phyloP scores from a whole-genome alignment of 1,140 invertebrate genomes.

The Euborellia annulipes region DNA sequence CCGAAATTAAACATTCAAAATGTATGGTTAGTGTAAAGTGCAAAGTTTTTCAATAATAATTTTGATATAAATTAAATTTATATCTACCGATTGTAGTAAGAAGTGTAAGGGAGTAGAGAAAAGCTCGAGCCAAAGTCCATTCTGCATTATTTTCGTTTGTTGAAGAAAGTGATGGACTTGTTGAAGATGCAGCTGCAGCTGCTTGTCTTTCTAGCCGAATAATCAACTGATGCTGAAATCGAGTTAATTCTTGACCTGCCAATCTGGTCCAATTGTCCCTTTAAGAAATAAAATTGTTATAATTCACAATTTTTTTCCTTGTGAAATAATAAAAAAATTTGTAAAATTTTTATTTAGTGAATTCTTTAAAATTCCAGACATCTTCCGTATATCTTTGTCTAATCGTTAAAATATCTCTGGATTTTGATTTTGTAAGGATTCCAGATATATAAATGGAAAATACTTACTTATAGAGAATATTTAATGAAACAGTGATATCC shows the following conservation, averaged over 20 bases:
- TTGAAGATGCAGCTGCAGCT: background rate
- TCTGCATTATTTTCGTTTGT: conserved; percentile 37
- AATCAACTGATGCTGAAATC: conserved; percentile 75
- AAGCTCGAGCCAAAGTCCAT: conserved; percentile 87
- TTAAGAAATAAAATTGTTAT: too few relatives aligned
- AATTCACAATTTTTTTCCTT: too few relatives aligned
- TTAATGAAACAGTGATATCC: conserved; percentile 85
- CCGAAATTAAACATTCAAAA: too few relatives aligned
- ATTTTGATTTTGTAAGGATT: too few relatives aligned
- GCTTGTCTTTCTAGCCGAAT: conserved; percentile 38
- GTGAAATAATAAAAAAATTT: too few relatives aligned
- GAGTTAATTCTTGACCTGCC: conserved; percentile 67
- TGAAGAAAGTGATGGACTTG: conserved; percentile 24
- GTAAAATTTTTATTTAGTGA: too few relatives aligned
- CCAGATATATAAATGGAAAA: too few relatives aligned
- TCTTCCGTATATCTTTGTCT: too few relatives aligned
- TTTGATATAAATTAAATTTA: conserved; percentile 18
- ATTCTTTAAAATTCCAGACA: too few relatives aligned
- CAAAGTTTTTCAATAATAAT: too few relatives aligned
- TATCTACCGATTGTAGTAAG: conserved; percentile 93
- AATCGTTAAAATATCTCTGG: too few relatives aligned
- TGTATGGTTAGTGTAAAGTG: too few relatives aligned
- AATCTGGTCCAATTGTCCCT: conserved; percentile 87
- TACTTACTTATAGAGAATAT: conserved; percentile 56
- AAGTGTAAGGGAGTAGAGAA: conserved; percentile 89